Percentiles rank a stretch among this genome's conserved stretches.
Evolutionary conservation across 2,113 vertebrate species (phyloP).

Genomic region (Chlamydotis undulata): DNA sequence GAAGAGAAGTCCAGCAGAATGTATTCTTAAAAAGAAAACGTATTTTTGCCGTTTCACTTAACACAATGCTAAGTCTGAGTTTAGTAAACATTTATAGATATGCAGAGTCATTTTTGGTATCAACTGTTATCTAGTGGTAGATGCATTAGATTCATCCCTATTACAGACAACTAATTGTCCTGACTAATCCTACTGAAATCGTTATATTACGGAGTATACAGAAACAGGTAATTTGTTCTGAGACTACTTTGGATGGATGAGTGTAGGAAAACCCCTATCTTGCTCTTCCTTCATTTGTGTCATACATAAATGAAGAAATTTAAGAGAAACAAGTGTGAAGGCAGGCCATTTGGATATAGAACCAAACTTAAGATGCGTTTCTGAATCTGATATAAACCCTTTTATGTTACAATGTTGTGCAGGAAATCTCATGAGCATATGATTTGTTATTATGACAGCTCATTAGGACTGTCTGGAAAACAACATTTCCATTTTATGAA

Average conservation of each 20-base stretch:
- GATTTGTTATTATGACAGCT: neutral
- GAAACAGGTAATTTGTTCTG: neutral
- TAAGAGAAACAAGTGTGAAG: neutral
- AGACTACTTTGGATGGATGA: neutral
- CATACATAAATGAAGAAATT: neutral
- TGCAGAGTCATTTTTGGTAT: neutral
- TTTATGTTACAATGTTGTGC: neutral
- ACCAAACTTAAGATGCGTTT: neutral
- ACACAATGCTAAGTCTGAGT: neutral
- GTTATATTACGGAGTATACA: neutral
- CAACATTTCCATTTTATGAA: neutral
- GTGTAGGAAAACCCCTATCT: fast-evolving
- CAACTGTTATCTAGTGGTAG: neutral
- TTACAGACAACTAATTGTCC: neutral
- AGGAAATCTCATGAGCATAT: neutral
- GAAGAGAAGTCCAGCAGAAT: neutral
- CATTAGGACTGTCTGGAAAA: neutral
- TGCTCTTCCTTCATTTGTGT: neutral
- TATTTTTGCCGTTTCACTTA: neutral
- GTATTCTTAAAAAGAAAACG: neutral
- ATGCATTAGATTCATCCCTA: neutral
- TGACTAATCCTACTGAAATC: neutral
- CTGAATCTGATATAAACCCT: neutral
- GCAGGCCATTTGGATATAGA: neutral
- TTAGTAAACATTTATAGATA: neutral